Base-by-base conservation (phyloP, 2,113 vertebrate species). In the Haemorhous mexicanus region DNA sequence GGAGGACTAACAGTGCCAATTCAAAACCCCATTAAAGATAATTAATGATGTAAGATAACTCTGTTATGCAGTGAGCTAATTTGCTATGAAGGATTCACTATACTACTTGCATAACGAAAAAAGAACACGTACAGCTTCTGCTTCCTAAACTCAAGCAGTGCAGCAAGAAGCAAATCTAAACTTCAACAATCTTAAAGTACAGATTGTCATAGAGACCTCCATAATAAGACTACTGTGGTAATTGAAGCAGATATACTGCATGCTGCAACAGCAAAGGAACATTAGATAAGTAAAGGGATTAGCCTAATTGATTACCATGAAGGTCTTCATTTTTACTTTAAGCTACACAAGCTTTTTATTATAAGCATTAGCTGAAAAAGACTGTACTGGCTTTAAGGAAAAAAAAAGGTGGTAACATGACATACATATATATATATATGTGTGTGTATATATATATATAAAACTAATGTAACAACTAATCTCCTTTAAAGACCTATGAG, bases 61-160 rank as follows among this genome's bases (percentile, higher is more conserved):
- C 43, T 69, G 8, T 52, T 69, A 89, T 13, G 7, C 32, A 23
- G 37, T 67, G 26, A 26, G 56, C 69, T 63, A 53, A 87, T 67
- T 78, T 78, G 35, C 52, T 87, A 30, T 10, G 39, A 8, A 94
- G 77, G 32, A 77, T 49, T 70, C 67, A 61, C 26, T 55, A 79
- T 6, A 68, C 21, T 66, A 35, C 37, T 81, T 81, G n/a, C 16
- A 32, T 19, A 89, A 94, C 0, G 3, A 72, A 26, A 11, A 64
- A 78, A 73, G 66, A 66, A 41, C 15, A 68, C 0, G 0, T 39
- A 53, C 0, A 0, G 19, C 7, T 68, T 77, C 43, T 69, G 11
- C 50, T 66, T 67, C 33, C 81, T 73, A 21, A 84, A 69, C 8
- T 46, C 32, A 33, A 3, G 13, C 44, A 68, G 39, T 20, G 62